A percentile compares a stretch with the other conserved stretches of the same genome.
These are phyloP conservation scores for Otocyon megalotis DNA, from an alignment of 2,113 vertebrate genomes.

Conservation along the genomic window DNA sequence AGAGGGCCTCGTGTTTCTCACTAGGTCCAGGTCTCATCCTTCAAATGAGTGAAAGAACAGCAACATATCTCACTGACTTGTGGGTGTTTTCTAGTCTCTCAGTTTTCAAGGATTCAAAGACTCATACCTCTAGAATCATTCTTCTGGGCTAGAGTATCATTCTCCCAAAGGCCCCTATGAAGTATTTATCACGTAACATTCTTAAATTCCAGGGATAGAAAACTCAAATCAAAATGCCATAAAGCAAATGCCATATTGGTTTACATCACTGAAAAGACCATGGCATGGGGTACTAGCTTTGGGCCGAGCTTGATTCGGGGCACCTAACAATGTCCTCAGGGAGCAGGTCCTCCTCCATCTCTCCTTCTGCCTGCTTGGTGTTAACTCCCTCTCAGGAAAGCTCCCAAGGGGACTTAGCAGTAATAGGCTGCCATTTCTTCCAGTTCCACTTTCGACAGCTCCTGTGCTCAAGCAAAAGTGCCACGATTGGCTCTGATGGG, in stretches of 20 bases:
- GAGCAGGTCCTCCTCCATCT: not conserved
- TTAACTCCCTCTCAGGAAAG: not conserved
- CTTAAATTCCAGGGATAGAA: slow-evolving; percentile 28
- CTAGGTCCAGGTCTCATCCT: not conserved
- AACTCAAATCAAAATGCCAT: not conserved
- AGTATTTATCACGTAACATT: not conserved
- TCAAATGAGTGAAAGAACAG: slow-evolving; percentile 32
- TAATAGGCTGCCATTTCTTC: not conserved
- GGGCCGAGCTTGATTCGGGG: not conserved
- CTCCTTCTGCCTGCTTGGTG: not conserved
- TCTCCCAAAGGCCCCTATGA: not conserved
- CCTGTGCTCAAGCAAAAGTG: not conserved
- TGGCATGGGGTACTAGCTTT: not conserved
- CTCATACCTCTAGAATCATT: not conserved
- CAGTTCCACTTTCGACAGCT: not conserved
- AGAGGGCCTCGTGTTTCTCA: slow-evolving; percentile 26
- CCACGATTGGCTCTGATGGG: not conserved
- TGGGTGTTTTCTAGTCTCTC: not conserved
- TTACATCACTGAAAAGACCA: not conserved
- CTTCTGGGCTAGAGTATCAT: not conserved
- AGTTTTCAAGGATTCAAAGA: not conserved
- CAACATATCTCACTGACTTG: not conserved
- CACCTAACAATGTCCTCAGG: not conserved
- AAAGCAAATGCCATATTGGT: not conserved
- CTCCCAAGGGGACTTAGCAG: no score